These are phyloP conservation scores for Drosophila prostipennis DNA, from an alignment of 2,888 invertebrate species.

Conservation along the genomic window DNA sequence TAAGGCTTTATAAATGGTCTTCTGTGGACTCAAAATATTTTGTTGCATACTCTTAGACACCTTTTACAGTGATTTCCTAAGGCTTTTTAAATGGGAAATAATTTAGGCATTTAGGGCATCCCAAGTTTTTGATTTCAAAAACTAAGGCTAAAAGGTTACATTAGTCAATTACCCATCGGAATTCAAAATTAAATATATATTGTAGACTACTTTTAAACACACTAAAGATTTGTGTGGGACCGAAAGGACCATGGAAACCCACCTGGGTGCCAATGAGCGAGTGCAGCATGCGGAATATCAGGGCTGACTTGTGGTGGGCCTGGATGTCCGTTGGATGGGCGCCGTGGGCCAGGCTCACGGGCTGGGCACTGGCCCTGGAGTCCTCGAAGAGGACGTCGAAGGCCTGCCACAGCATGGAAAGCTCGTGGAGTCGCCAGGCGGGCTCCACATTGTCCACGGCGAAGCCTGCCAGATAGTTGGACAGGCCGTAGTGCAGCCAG, in stretches of 20 bases:
- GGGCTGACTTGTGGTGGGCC: conserved; percentile 95
- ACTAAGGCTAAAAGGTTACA: too few species aligned
- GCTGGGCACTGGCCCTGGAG: not conserved
- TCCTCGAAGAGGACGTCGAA: not conserved
- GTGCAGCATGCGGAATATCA: conserved; percentile 94
- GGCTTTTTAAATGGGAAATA: too few species aligned
- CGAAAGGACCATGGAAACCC: not conserved
- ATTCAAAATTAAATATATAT: too few species aligned
- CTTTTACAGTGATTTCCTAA: too few species aligned
- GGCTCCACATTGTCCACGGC: conserved; percentile 89
- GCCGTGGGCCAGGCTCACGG: not conserved
- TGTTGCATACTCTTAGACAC: too few species aligned
- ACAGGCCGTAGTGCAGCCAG: conserved; percentile 95
- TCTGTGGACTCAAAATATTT: too few species aligned
- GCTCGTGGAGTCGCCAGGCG: conserved; percentile 89
- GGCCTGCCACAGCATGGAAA: not conserved
- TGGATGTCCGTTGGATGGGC: conserved; percentile 81
- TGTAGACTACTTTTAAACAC: too few species aligned
- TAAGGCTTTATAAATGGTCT: too few species aligned
- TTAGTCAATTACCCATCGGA: too few species aligned
- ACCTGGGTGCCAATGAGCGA: conserved; percentile 88
- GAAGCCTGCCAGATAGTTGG: conserved; percentile 93
- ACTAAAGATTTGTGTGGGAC: too few species aligned
- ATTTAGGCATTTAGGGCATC: too few species aligned
- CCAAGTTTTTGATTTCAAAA: too few species aligned